Evolutionary conservation across 2,113 vertebrate species (phyloP).

Genomic region (Coracopsis vasa): DNA sequence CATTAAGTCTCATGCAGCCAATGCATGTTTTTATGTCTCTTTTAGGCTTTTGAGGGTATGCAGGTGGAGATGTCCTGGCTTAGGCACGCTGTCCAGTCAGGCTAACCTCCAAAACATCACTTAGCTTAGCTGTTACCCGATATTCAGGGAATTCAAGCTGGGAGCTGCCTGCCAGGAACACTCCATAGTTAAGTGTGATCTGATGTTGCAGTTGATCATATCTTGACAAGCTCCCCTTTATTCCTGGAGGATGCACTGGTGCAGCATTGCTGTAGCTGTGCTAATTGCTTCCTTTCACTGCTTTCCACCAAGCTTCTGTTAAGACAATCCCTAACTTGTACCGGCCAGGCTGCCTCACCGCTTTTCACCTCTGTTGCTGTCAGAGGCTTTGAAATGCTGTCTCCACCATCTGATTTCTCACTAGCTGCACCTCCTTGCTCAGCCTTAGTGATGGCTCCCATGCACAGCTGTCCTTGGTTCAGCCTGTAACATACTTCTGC

Average conservation of each 20-base stretch:
- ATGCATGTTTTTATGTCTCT: not conserved
- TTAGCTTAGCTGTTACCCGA: not conserved
- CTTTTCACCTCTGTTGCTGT: not conserved
- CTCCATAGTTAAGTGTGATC: not conserved
- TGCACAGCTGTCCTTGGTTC: not conserved
- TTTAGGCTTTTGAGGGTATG: not conserved
- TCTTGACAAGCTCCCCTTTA: not conserved
- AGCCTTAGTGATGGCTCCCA: not conserved
- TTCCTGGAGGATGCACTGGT: not conserved
- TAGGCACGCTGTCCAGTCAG: not conserved
- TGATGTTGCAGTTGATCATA: not conserved
- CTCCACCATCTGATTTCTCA: not conserved
- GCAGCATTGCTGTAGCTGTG: fast-evolving
- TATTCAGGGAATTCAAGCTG: not conserved
- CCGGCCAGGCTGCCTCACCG: not conserved
- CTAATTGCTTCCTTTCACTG: not conserved
- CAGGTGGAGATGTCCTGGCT: not conserved
- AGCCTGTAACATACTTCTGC: not conserved
- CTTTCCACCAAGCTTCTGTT: not conserved
- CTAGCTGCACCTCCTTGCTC: not conserved
- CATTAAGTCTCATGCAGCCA: not conserved
- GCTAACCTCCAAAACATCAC: not conserved
- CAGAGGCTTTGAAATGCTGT: not conserved
- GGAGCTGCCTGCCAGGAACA: not conserved
- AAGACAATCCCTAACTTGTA: not conserved